Percentiles rank a stretch among this genome's conserved stretches.
Conservation (phyloP, 2,888 invertebrate genomes). For the Thera britannica region DNA sequence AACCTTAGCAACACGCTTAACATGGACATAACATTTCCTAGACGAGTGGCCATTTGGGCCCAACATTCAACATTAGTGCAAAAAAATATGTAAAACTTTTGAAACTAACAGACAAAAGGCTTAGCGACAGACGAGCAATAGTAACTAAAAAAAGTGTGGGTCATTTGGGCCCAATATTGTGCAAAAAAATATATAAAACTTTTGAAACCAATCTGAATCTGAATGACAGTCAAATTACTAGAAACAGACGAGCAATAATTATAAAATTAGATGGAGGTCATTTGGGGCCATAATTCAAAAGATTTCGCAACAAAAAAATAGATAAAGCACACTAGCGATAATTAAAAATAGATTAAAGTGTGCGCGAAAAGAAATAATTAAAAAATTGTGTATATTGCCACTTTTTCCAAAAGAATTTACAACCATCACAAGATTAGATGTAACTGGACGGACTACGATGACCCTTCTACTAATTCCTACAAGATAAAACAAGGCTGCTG, state of each 20-base stretch:
- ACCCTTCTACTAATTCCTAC: neutral
- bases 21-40: constrained; percentile 3
- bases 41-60: constrained; percentile 17
- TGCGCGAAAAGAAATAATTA: neutral
- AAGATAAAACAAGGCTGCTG: neutral
- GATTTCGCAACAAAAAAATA: no score
- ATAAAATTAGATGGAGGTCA: no score
- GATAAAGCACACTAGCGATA: no score
- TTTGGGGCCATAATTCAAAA: no score
- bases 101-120: no score
- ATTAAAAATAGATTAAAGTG: neutral
- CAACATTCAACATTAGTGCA: neutral
- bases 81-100: neutral
- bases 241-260: no score
- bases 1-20: constrained; percentile 11
- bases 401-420: neutral
- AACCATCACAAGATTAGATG: neutral
- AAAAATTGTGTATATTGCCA: neutral
- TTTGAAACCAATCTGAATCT: no score
- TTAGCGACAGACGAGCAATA: no score
- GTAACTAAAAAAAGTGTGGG: no score
- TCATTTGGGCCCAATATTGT: no score
- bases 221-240: no score
- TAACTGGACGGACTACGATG: neutral
- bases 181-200: no score